Conservation (phyloP, 2,888 invertebrate genomes). For the Epinotia demarniana region DNA sequence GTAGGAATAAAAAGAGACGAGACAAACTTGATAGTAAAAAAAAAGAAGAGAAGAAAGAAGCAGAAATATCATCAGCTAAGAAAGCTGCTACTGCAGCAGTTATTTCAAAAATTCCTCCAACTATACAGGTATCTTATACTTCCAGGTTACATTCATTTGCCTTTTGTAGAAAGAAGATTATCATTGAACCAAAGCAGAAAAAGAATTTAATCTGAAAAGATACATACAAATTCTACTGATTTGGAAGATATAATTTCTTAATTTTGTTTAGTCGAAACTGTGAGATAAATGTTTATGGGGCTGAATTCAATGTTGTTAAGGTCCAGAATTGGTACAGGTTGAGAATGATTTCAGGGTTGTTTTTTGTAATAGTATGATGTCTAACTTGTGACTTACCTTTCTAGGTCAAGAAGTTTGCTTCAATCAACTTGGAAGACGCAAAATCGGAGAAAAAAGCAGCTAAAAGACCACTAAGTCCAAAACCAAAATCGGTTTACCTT, state of each 20-base stretch:
- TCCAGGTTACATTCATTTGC: too few species aligned
- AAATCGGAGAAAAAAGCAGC: slow-evolving; percentile 66
- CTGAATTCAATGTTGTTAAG: background rate
- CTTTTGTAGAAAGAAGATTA: too few species aligned
- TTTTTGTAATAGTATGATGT: background rate
- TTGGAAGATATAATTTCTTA: too few species aligned
- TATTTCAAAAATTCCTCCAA: slow-evolving; percentile 70
- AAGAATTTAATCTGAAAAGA: too few species aligned
- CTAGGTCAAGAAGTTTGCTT: slow-evolving; percentile 80
- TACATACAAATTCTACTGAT: too few species aligned
- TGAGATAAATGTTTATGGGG: too few species aligned
- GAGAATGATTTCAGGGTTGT: background rate
- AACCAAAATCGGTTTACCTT: slow-evolving; percentile 59
- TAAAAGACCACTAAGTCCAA: slow-evolving; percentile 72
- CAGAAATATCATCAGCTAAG: slow-evolving; percentile 47
- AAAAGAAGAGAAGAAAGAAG: slow-evolving; percentile 58
- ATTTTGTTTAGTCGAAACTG: too few species aligned
- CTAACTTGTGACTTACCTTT: slow-evolving; percentile 18
- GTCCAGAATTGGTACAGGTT: background rate
- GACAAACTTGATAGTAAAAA: slow-evolving; percentile 59
- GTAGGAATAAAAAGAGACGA: slow-evolving; percentile 65
- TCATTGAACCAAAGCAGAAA: too few species aligned
- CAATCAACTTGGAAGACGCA: slow-evolving; percentile 66
- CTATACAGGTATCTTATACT: slow-evolving; percentile 68
- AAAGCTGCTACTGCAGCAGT: slow-evolving; percentile 53